These are phyloP conservation scores for Mus spicilegus DNA, from an alignment of 2,113 vertebrate species.

Conservation along the genomic window DNA sequence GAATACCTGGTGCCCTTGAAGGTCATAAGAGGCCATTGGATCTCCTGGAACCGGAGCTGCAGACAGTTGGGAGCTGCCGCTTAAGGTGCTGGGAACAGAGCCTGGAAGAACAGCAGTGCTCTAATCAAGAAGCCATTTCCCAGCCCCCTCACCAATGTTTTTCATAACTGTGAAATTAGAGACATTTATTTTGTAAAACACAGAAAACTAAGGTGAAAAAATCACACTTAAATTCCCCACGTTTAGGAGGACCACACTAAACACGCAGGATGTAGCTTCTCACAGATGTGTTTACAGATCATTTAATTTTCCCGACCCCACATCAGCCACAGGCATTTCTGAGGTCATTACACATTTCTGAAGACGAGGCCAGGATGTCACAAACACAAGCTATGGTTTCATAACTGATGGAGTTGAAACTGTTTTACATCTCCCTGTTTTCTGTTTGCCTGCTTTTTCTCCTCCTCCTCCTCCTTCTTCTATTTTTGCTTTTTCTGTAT, in stretches of 20 bases:
- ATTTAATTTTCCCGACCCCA: not conserved
- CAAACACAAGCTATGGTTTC: not conserved
- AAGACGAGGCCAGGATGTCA: not conserved
- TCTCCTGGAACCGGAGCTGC: not conserved
- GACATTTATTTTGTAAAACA: conserved; percentile 53
- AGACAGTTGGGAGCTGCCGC: not conserved
- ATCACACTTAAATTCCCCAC: not conserved
- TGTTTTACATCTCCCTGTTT: not conserved
- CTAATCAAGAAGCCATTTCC: not conserved
- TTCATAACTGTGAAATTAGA: not conserved
- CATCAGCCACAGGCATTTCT: not conserved
- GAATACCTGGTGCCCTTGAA: not conserved
- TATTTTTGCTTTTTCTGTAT: not conserved
- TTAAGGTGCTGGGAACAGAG: not conserved
- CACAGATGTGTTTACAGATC: not conserved
- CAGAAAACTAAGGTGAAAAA: conserved; percentile 48
- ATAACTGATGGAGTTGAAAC: not conserved
- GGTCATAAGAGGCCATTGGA: not conserved
- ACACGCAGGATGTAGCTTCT: not conserved
- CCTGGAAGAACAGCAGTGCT: not conserved
- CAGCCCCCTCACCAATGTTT: not conserved
- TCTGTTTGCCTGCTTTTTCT: too few species aligned
- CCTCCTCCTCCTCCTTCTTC: too few species aligned
- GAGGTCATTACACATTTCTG: not conserved
- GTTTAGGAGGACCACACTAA: not conserved